Conservation (phyloP, 2,113 vertebrate genomes). For the Myrmophylax atrothorax region DNA sequence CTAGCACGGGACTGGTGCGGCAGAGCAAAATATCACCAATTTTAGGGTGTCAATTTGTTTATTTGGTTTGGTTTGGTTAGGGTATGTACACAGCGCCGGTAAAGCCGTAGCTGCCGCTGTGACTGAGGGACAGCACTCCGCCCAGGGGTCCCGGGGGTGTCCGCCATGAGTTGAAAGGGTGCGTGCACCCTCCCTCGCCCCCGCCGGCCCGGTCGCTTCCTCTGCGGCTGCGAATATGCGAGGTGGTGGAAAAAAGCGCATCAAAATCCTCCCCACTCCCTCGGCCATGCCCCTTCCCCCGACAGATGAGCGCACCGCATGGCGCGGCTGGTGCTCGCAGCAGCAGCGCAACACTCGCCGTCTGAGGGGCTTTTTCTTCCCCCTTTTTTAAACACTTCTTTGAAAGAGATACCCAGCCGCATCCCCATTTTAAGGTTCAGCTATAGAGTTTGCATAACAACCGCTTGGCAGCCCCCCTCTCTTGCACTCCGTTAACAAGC, state of each 20-base stretch:
- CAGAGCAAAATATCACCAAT: not conserved
- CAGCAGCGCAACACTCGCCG: not conserved
- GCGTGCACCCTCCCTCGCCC: not conserved
- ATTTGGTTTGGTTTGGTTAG: not conserved
- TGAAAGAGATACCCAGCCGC: constrained; percentile 56
- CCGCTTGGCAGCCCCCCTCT: constrained; percentile 58
- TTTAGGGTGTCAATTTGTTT: not conserved
- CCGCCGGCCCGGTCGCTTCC: not conserved
- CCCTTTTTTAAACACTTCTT: not conserved
- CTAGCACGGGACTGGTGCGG: too few relatives aligned
- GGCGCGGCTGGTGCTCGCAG: not conserved
- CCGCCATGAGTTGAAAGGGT: not conserved
- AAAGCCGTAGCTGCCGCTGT: not conserved
- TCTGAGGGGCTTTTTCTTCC: not conserved
- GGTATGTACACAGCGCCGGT: too few relatives aligned
- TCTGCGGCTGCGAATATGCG: not conserved
- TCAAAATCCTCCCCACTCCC: not conserved
- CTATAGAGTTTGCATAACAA: constrained; percentile 76
- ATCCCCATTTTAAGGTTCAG: constrained; percentile 72
- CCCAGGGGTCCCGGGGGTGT: not conserved
- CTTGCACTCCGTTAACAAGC: constrained; percentile 81
- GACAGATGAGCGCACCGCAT: not conserved
- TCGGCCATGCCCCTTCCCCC: not conserved
- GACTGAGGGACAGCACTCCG: not conserved
- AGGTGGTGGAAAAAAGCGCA: not conserved